These are phyloP conservation scores for Spinus pinus DNA, from an alignment of 2,797 vertebrate species.

Conservation along the genomic window DNA sequence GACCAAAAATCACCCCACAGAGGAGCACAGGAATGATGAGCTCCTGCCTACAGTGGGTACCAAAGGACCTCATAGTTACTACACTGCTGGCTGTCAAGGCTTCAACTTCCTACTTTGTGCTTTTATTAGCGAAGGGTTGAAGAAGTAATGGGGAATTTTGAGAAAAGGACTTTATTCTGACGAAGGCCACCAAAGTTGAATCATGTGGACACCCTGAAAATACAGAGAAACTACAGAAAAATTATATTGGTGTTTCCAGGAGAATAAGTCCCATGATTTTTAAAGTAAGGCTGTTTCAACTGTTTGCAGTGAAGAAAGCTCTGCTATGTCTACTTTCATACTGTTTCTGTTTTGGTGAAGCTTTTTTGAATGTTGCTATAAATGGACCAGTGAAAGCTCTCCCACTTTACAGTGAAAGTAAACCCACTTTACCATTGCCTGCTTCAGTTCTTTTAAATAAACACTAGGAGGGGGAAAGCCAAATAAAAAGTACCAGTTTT, in stretches of 20 bases:
- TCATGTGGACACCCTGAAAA: neutral
- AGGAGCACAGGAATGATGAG: neutral
- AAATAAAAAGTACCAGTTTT: neutral
- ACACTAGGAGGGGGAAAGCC: accelerated
- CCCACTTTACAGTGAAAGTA: neutral
- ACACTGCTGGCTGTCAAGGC: neutral
- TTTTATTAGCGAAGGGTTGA: neutral
- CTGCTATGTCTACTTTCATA: neutral
- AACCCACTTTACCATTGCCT: neutral
- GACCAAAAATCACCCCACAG: accelerated
- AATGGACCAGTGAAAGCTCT: neutral
- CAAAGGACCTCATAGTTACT: neutral
- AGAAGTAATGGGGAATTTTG: neutral
- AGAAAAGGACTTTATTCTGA: neutral
- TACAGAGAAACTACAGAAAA: neutral
- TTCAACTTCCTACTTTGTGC: neutral
- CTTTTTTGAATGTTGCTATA: neutral
- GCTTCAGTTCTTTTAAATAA: neutral
- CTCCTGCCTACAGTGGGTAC: neutral
- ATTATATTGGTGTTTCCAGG: neutral
- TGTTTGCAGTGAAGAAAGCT: neutral
- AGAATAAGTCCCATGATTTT: neutral
- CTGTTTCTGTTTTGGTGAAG: neutral
- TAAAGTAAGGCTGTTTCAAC: neutral
- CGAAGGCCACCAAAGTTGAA: neutral